These are phyloP conservation scores for Geotrupes spiniger DNA, from an alignment of 2,888 invertebrate genomes.

Conservation along the genomic window DNA sequence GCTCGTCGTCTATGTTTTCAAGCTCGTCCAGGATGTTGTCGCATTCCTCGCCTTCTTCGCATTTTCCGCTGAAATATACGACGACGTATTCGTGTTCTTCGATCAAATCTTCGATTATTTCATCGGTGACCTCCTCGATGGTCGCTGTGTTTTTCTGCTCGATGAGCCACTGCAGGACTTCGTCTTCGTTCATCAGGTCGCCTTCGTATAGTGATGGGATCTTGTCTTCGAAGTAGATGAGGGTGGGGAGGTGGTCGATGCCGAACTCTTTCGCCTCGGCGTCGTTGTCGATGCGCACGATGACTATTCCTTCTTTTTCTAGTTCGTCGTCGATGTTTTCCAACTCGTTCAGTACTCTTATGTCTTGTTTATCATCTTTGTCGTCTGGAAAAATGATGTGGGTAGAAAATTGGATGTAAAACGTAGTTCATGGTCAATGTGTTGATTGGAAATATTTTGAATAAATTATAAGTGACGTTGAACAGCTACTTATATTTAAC, in stretches of 20 bases:
- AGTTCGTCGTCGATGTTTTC: constrained; percentile 92
- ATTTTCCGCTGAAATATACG: constrained; percentile 89
- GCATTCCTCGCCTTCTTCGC: constrained; percentile 84
- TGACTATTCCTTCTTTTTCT: constrained; percentile 86
- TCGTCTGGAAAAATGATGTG: constrained; percentile 75
- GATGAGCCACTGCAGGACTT: constrained; percentile 85
- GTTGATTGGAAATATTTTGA: too few species aligned
- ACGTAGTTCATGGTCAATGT: too few species aligned
- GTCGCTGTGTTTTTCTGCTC: constrained; percentile 87
- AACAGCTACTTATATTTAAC: too few species aligned
- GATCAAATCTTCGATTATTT: constrained; percentile 80
- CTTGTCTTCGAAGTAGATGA: constrained; percentile 88
- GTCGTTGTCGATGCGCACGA: constrained; percentile 85
- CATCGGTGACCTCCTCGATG: constrained; percentile 92
- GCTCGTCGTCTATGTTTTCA: constrained; percentile 89
- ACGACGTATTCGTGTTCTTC: constrained; percentile 91
- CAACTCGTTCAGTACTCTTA: constrained; percentile 80
- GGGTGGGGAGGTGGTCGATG: constrained; percentile 80
- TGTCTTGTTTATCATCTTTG: constrained; percentile 86
- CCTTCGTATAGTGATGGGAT: constrained; percentile 91
- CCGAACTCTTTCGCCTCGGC: constrained; percentile 89
- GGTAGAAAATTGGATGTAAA: too few species aligned
- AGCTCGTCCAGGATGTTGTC: constrained; percentile 81
- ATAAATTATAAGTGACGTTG: too few species aligned
- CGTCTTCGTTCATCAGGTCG: constrained; percentile 87